These are phyloP conservation scores for Temnothorax nylanderi DNA, from an alignment of 1,140 invertebrate species.

Conservation along the genomic window DNA sequence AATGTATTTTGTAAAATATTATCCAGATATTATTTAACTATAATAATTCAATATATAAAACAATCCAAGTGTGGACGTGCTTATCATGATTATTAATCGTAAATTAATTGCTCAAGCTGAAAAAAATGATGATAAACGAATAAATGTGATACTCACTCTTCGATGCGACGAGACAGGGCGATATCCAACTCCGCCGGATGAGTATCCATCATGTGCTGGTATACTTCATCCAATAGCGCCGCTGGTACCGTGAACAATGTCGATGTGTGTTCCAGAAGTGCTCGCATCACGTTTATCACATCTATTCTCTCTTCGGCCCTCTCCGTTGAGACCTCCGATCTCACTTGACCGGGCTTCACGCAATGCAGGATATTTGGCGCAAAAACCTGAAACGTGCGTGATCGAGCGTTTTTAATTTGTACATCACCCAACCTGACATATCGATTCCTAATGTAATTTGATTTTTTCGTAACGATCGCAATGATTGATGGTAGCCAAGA, in stretches of 20 bases:
- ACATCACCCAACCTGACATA: background rate
- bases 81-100: background rate
- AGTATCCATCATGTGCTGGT: conserved; percentile 93
- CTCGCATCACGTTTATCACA: conserved; percentile 94
- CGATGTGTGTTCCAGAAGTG: conserved; percentile 92
- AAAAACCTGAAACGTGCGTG: conserved; percentile 87
- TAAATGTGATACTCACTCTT: conserved; percentile 84
- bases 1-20: background rate
- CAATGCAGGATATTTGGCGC: conserved; percentile 96
- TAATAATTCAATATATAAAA: background rate
- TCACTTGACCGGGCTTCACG: conserved; percentile 88
- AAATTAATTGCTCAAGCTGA: background rate
- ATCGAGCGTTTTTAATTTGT: background rate
- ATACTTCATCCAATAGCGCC: conserved; percentile 93
- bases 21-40: too few relatives aligned
- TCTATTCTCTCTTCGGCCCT: conserved; percentile 93
- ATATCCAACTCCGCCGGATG: conserved; percentile 92
- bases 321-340: conserved; percentile 88
- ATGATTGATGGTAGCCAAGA: conserved; percentile 15
- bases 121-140: background rate
- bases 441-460: conserved; percentile 10
- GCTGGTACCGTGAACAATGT: conserved; percentile 92
- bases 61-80: background rate
- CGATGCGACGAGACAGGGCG: conserved; percentile 85
- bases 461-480: background rate